Conservation (phyloP, 2,888 invertebrate species). For the Drosophila leonis region DNA sequence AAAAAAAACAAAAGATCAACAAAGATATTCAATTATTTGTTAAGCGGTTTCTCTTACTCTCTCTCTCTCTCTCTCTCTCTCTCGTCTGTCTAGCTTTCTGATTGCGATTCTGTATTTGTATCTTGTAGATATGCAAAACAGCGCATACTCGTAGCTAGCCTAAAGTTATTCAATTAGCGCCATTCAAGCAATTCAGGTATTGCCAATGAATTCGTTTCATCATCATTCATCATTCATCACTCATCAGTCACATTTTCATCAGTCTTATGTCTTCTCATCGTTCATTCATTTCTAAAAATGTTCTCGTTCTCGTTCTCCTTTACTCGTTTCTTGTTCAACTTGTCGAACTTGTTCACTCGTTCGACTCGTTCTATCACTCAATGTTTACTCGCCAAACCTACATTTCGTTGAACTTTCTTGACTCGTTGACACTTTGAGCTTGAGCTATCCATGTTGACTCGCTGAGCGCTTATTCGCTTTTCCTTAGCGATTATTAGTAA, state of each 20-base stretch:
- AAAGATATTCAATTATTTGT: neutral
- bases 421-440: too few relatives aligned
- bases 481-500: neutral
- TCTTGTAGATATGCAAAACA: slow-evolving; percentile 75
- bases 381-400: neutral
- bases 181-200: slow-evolving; percentile 56
- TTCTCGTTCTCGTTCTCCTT: slow-evolving; percentile 6
- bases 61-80: slow-evolving; percentile 13
- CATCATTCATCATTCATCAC: neutral
- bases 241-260: neutral
- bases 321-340: slow-evolving; percentile 1
- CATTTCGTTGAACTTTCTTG: neutral
- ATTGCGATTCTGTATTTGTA: slow-evolving; percentile 71
- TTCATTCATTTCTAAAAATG: neutral
- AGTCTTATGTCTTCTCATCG: neutral
- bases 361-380: neutral
- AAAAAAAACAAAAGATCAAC: neutral
- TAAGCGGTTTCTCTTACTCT: slow-evolving; percentile 15
- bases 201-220: slow-evolving; percentile 22
- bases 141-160: slow-evolving; percentile 64
- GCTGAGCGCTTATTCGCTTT: neutral
- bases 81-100: slow-evolving; percentile 37
- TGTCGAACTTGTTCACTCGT: neutral
- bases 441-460: neutral
- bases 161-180: slow-evolving; percentile 21